Evolutionary conservation across 1,140 invertebrate species (phyloP).

Genomic region (Bemisia tabaci): DNA sequence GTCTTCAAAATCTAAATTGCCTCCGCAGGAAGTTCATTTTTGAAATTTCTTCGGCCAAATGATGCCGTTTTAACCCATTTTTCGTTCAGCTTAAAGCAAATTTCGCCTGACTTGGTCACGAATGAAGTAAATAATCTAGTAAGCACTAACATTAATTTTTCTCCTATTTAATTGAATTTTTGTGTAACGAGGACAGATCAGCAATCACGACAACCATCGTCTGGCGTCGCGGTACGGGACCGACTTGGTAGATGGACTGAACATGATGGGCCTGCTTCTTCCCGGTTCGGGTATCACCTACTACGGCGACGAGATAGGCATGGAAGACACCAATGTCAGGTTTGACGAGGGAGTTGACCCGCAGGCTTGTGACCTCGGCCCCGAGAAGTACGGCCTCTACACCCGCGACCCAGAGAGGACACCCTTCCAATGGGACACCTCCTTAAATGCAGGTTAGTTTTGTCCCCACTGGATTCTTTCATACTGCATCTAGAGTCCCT

Average conservation of each 20-base stretch:
- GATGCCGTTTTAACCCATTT: too few relatives aligned
- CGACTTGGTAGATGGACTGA: slow-evolving; percentile 50
- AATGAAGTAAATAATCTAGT: too few relatives aligned
- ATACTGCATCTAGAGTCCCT: too few relatives aligned
- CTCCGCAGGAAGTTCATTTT: slow-evolving; percentile 26
- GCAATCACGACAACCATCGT: slow-evolving; percentile 59
- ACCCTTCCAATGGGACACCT: slow-evolving; percentile 67
- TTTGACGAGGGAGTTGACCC: slow-evolving; percentile 38
- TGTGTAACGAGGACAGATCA: slow-evolving; percentile 39
- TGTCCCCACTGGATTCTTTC: too few relatives aligned
- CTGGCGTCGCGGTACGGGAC: slow-evolving; percentile 47
- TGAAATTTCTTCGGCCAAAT: slow-evolving; percentile 25
- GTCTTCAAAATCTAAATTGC: slow-evolving; percentile 54
- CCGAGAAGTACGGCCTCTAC: slow-evolving; percentile 32
- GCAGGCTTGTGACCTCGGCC: slow-evolving; percentile 24
- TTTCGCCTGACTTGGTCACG: too few relatives aligned
- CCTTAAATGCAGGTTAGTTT: too few relatives aligned
- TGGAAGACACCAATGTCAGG: slow-evolving; percentile 44
- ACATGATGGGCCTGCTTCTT: slow-evolving; percentile 55
- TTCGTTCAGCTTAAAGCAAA: too few relatives aligned
- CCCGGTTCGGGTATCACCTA: slow-evolving; percentile 61
- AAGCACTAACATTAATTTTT: too few relatives aligned
- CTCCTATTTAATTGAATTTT: too few relatives aligned
- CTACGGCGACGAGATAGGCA: slow-evolving; percentile 65
- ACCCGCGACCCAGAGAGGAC: slow-evolving; percentile 50